phyloP scores from a whole-genome alignment of 2,888 invertebrate species.

The Megastigmus dorsalis region DNA sequence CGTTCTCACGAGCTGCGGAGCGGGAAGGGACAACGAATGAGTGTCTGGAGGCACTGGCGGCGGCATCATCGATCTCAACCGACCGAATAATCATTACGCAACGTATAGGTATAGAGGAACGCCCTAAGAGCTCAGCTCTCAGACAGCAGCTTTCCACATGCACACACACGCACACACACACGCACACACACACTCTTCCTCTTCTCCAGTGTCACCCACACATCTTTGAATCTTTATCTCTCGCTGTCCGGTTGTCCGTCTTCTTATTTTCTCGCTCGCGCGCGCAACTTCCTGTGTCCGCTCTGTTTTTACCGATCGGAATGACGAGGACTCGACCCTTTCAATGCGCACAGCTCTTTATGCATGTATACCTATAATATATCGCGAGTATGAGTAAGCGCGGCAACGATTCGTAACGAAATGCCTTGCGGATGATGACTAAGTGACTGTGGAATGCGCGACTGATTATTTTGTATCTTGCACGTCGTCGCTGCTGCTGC shows the following conservation, averaged over 20 bases:
- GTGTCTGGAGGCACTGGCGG: no score
- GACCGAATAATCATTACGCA: no score
- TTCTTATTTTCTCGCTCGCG: background rate
- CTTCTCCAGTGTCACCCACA: conserved; percentile 8
- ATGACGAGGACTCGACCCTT: conserved; percentile 41
- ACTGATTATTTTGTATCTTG: conserved; percentile 49
- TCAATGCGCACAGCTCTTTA: no score
- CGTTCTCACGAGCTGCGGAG: no score
- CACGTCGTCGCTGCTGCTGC: background rate
- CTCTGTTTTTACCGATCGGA: background rate
- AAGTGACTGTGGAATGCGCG: conserved; percentile 43
- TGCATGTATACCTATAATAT: background rate
- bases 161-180: no score
- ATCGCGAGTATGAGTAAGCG: conserved; percentile 27
- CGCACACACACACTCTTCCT: no score
- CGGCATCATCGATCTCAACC: no score
- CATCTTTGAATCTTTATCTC: background rate
- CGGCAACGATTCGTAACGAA: background rate
- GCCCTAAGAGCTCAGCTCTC: no score
- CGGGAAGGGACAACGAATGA: no score
- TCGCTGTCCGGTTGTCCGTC: background rate
- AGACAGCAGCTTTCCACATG: no score
- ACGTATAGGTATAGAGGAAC: no score
- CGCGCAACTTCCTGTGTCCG: background rate
- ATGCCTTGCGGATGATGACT: conserved; percentile 30